These are phyloP conservation scores for Dryobotodes eremita DNA, from an alignment of 2,888 invertebrate genomes.

Conservation along the genomic window DNA sequence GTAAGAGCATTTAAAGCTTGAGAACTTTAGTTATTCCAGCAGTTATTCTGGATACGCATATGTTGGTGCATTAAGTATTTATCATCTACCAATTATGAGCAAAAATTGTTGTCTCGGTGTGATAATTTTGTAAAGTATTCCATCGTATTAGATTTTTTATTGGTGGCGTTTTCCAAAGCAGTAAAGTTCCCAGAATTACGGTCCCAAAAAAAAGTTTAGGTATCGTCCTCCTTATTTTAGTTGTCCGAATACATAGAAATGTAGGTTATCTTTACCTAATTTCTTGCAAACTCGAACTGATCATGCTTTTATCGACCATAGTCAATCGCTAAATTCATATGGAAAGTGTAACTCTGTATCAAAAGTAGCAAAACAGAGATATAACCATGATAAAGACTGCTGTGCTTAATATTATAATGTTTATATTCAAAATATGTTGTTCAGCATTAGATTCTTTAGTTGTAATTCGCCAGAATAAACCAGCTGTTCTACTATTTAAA, in stretches of 20 bases:
- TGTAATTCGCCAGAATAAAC: constrained; percentile 13
- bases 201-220: not conserved
- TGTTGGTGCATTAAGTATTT: constrained; percentile 28
- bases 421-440: not conserved
- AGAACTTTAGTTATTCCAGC: constrained; percentile 57
- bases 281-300: not conserved
- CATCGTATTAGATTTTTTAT: not conserved
- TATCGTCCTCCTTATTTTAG: not conserved
- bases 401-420: not conserved
- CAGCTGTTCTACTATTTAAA: not conserved
- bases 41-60: constrained; percentile 52
- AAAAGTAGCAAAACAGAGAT: too few species aligned
- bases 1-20: constrained; percentile 61
- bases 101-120: not conserved
- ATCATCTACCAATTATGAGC: constrained; percentile 13
- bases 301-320: not conserved
- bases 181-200: too few species aligned
- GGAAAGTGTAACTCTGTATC: not conserved
- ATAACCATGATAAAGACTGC: too few species aligned
- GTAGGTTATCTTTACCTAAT: not conserved
- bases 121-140: not conserved
- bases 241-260: too few species aligned
- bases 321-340: not conserved
- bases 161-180: not conserved
- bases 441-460: not conserved